Evolutionary conservation across 2,113 vertebrate species (phyloP).

Genomic region (Synodontis membranacea): DNA sequence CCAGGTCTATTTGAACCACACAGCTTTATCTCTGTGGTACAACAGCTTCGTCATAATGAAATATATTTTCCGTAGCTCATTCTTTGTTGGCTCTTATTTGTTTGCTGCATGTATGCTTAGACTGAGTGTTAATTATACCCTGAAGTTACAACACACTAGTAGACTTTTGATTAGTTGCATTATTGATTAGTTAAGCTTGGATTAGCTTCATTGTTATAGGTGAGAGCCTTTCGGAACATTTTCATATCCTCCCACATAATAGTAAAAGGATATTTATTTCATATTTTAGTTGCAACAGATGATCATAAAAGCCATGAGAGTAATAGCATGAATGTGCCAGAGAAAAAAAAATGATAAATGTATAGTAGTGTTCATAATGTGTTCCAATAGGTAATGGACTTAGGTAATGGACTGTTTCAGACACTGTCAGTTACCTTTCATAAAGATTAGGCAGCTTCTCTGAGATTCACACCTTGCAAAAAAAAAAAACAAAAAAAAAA

Average conservation of each 20-base stretch:
- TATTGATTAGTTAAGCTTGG: slow-evolving; percentile 13
- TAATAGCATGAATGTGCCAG: slow-evolving; percentile 41
- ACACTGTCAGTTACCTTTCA: slow-evolving; percentile 49
- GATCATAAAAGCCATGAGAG: slow-evolving; percentile 45
- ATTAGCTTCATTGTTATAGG: not conserved
- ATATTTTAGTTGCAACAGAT: slow-evolving; percentile 54
- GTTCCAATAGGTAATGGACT: slow-evolving; percentile 38
- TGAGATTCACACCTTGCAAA: not conserved
- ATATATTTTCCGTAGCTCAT: not conserved
- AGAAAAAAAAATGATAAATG: slow-evolving; percentile 42
- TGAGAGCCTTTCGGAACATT: slow-evolving; percentile 4
- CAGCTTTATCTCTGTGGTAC: slow-evolving; percentile 6
- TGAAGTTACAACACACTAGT: slow-evolving; percentile 4
- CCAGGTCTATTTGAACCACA: not conserved
- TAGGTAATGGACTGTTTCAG: slow-evolving; percentile 48
- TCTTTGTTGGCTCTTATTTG: not conserved
- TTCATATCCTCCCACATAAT: slow-evolving; percentile 35
- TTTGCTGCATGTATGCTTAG: not conserved
- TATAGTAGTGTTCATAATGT: slow-evolving; percentile 39
- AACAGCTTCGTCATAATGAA: slow-evolving; percentile 2
- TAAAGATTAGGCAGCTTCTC: slow-evolving; percentile 45
- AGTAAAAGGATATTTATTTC: slow-evolving; percentile 37
- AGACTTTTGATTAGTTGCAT: slow-evolving; percentile 18
- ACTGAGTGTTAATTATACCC: not conserved
- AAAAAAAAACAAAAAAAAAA: no score